Evolutionary conservation across 2,888 invertebrate species (phyloP).

Genomic region (Oasisia sp.): DNA sequence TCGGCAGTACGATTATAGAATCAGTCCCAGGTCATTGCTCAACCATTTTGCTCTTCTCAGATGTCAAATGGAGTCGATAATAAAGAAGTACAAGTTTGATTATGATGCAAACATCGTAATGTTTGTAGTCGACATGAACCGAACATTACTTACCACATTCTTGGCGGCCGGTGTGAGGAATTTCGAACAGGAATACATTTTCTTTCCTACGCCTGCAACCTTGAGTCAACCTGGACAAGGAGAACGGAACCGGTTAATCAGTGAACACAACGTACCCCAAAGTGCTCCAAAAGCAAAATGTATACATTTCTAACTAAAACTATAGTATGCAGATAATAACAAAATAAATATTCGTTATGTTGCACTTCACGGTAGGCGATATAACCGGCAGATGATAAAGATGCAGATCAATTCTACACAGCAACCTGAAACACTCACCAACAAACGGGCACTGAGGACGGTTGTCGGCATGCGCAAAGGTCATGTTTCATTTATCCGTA

Average conservation of each 20-base stretch:
- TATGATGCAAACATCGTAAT: neutral
- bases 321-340: neutral
- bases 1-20: neutral
- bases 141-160: constrained; percentile 39
- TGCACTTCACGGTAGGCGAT: neutral
- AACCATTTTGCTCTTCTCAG: neutral
- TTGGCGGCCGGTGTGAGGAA: constrained; percentile 42
- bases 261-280: neutral
- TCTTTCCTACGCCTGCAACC: constrained; percentile 22
- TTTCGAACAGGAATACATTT: constrained; percentile 43
- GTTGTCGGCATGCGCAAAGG: constrained; percentile 32
- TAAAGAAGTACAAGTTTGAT: neutral
- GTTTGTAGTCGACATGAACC: neutral
- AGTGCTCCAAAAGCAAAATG: constrained; percentile 13
- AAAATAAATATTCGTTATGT: neutral
- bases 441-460: constrained; percentile 35
- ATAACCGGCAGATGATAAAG: neutral
- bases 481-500: constrained; percentile 13
- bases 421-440: constrained; percentile 32
- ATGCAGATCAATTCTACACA: neutral
- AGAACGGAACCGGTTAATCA: constrained; percentile 13
- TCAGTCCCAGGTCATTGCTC: neutral
- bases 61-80: constrained; percentile 17
- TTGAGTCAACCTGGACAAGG: constrained; percentile 38
- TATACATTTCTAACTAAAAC: neutral